These are phyloP conservation scores for Cryptomyrus ogoouensis DNA, from an alignment of 2,113 vertebrate genomes.

Conservation along the genomic window DNA sequence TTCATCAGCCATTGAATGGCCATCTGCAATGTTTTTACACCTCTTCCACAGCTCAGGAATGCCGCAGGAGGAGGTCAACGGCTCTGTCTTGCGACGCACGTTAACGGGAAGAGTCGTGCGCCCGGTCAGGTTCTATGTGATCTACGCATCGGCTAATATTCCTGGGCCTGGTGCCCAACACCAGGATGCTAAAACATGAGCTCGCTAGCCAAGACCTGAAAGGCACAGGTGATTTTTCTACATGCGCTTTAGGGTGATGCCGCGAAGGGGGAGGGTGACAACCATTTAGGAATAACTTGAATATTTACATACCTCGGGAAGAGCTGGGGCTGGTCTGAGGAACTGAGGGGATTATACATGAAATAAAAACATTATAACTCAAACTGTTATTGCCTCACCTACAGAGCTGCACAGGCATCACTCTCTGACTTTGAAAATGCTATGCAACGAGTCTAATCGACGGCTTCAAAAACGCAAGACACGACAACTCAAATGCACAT, in stretches of 20 bases:
- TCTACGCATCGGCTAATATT: background rate
- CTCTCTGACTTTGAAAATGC: background rate
- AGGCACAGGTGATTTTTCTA: conserved; percentile 17
- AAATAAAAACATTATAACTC: background rate
- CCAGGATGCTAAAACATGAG: background rate
- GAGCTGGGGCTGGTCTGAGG: background rate
- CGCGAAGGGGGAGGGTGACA: background rate
- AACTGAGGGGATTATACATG: background rate
- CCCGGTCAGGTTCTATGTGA: background rate
- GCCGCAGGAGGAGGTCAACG: background rate
- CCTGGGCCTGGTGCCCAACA: background rate
- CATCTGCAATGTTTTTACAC: background rate
- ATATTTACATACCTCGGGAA: background rate
- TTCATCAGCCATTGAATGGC: background rate
- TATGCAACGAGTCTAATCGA: conserved; percentile 4
- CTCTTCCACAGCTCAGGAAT: background rate
- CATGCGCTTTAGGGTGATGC: background rate
- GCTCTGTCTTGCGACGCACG: background rate
- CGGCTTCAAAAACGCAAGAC: background rate
- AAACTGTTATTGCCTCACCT: background rate
- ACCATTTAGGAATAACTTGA: background rate
- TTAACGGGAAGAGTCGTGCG: background rate
- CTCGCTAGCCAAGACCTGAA: background rate
- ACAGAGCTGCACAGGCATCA: background rate
- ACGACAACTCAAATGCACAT: conserved; percentile 21